Conservation (phyloP, 2,888 invertebrate species). For the Caenorhabditis uteleia region DNA sequence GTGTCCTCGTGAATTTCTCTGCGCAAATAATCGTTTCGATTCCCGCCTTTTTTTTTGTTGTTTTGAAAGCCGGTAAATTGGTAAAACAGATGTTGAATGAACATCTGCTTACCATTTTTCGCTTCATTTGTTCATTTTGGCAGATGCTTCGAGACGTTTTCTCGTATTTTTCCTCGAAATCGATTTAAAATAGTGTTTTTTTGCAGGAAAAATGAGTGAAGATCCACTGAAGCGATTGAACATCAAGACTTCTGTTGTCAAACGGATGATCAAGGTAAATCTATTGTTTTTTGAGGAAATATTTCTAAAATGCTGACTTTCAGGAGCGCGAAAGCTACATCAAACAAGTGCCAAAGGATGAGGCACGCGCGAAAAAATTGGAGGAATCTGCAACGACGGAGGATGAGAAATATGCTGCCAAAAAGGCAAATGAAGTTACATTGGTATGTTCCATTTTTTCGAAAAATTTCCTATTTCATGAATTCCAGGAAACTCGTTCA, state of each 20-base stretch:
- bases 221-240: constrained; percentile 43
- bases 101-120: constrained; percentile 4
- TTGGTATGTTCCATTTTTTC: constrained; percentile 12
- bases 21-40: background rate
- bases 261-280: constrained; percentile 43
- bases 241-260: constrained; percentile 50
- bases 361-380: constrained; percentile 34
- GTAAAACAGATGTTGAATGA: too few relatives aligned
- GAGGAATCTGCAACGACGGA: constrained; percentile 43
- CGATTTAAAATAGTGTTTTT: background rate
- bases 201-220: constrained; percentile 32
- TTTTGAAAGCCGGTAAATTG: background rate
- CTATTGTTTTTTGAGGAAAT: background rate
- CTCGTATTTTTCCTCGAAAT: background rate
- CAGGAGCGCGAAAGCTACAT: constrained; percentile 44
- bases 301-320: background rate
- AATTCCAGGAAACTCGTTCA: constrained; percentile 41
- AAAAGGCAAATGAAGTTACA: constrained; percentile 45
- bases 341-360: constrained; percentile 39
- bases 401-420: constrained; percentile 49
- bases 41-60: background rate
- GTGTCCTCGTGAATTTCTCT: too few relatives aligned
- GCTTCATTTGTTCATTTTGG: constrained; percentile 10
- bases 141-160: background rate
- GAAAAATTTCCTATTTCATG: background rate